Base-by-base conservation (phyloP, 2,888 invertebrate genomes). In the Dryococelus australis region DNA sequence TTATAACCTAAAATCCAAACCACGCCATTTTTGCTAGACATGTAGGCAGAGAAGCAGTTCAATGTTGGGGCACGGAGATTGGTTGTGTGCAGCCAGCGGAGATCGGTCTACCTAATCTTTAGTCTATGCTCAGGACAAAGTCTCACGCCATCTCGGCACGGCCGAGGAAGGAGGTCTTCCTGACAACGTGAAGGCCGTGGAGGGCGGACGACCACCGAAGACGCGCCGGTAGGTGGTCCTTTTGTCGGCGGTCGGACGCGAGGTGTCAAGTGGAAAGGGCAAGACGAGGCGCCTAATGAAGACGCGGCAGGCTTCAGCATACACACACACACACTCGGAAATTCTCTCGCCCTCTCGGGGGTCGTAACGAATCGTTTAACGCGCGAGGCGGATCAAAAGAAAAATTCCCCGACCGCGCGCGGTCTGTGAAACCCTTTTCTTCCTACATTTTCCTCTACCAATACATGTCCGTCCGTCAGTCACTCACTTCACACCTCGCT, bases 361-460 rank as follows among this genome's bases (percentile, higher is more conserved):
- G 65, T 65, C 65, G 65, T 65, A 65, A 65, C 65, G 65, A 65
- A 65, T 65, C 65, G 65, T 65, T 65, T 65, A 65, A 65, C 20
- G 65, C n/a, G 65, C n/a, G 65, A 65, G 65, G 65, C 16, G n/a
- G 65, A n/a, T 24, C 1, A 65, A n/a, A 65, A n/a, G 24, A n/a
- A 16, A 51, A 51, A 4, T 1, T 16, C 51, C 13, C 12, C 51
- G 65, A n/a, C 65, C 65, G 20, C 24, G 35, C 35, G 4, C 35
- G 4, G 65, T 65, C 24, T 24, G 13, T 65, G 65, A 24, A 65
- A 65, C 20, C 65, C 65, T 65, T n/a, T 20, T 16, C 2, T 65
- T 65, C 65, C 24, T 20, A 8, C 65, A 8, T 65, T 65, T 65
- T 65, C n/a, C 65, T 24, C 65, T 20, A 9, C 65, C 65, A n/a